phyloP scores from a whole-genome alignment of 1,140 invertebrate species.

The Patella vulgata region DNA sequence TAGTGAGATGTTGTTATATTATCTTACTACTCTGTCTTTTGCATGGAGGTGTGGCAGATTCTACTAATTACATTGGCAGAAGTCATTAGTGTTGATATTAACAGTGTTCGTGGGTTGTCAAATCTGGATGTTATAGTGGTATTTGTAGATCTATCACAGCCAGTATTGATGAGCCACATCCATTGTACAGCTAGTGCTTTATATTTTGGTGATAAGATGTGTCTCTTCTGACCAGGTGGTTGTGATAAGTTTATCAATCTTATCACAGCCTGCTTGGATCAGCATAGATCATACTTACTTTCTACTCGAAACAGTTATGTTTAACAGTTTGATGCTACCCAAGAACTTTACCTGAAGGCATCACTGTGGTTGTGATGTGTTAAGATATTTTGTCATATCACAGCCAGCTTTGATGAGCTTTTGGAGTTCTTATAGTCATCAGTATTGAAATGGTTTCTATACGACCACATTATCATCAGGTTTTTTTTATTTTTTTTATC shows the following conservation, averaged over 20 bases:
- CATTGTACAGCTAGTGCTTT: constrained; percentile 1
- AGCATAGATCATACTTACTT: not conserved
- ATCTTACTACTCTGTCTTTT: constrained; percentile 96
- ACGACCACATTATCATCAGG: not conserved
- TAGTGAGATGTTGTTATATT: constrained; percentile 85
- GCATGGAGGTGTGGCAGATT: constrained; percentile 18
- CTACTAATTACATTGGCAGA: not conserved
- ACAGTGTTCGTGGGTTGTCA: constrained; percentile 70
- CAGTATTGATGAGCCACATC: constrained; percentile 87
- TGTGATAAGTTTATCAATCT: constrained; percentile 17
- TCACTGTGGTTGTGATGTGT: constrained; percentile 55
- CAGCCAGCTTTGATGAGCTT: constrained; percentile 66
- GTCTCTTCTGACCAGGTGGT: constrained; percentile 15
- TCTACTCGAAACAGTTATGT: too few relatives aligned
- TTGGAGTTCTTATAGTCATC: not conserved
- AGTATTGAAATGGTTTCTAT: not conserved
- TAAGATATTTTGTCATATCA: constrained; percentile 49
- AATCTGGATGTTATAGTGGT: constrained; percentile 81
- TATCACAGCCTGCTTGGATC: constrained; percentile 43
- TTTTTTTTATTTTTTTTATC: constrained; percentile 1
- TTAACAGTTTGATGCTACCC: too few relatives aligned
- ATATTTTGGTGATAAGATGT: not conserved
- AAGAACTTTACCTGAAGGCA: constrained; percentile 3
- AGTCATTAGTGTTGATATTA: not conserved
- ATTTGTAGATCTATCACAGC: constrained; percentile 84